A percentile compares a stretch with the other conserved stretches of the same genome.
Conservation (phyloP, 2,888 invertebrate species). For the Loripinus fragilis region DNA sequence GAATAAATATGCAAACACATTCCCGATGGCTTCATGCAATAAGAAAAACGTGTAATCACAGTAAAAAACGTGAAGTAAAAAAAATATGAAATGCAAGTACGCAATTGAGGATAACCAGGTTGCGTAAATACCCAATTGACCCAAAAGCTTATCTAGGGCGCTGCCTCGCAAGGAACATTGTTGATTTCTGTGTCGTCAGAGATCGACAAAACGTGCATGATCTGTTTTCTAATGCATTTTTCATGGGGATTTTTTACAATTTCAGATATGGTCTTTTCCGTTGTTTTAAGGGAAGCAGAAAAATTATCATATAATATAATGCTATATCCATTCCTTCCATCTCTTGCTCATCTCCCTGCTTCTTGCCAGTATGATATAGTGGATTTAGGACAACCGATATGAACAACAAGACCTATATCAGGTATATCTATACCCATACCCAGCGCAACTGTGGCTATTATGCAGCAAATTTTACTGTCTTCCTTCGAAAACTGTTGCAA, state of each 20-base stretch:
- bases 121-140: too few species aligned
- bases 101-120: too few species aligned
- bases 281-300: constrained; percentile 31
- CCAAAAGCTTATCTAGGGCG: too few species aligned
- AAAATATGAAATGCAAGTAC: too few species aligned
- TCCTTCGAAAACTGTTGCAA: constrained; percentile 20
- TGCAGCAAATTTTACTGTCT: constrained; percentile 28
- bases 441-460: constrained; percentile 48
- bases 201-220: constrained; percentile 7
- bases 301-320: constrained; percentile 36
- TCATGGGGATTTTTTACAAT: background rate
- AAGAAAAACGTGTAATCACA: too few species aligned
- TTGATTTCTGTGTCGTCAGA: background rate
- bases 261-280: constrained; percentile 14
- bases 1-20: too few species aligned
- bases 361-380: constrained; percentile 44
- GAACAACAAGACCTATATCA: constrained; percentile 41
- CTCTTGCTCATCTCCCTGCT: constrained; percentile 45
- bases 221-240: constrained; percentile 10
- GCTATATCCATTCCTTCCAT: constrained; percentile 39
- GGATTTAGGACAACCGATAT: constrained; percentile 47
- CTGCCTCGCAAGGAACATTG: background rate
- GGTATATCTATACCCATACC: constrained; percentile 54
- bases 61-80: background rate
- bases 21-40: too few species aligned